Base-by-base conservation (phyloP, 2,888 invertebrate species). In the Drosophila trichaetosa region DNA sequence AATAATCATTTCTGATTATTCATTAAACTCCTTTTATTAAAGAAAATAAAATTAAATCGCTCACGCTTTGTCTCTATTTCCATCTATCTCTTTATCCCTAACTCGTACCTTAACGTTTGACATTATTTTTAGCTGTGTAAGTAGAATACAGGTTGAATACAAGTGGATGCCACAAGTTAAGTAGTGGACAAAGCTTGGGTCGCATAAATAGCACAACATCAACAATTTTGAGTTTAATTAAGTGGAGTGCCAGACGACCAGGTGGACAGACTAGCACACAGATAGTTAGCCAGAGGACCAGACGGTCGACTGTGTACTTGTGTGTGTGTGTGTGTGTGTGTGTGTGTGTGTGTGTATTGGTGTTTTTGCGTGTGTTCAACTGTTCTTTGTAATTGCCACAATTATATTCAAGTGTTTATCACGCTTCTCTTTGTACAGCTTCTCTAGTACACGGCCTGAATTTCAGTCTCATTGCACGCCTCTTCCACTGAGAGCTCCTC, bases 181-280 rank as follows among this genome's bases (percentile, higher is more conserved):
- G 62, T 38, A 56, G 63, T 48, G 34, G 33, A 21, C 49, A 65
- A 64, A 68, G 58, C 63, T 48, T 2, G 53, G 62, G 63, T 56
- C 56, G 54, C 62, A 81, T 67, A 76, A 78, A 75, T 84, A 72
- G 58, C 65, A 66, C 71, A 80, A 72, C 77, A 73, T 71, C 73
- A 83, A 86, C 78, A 79, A 71, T 75, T 85, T 83, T 68, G 53
- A 83, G 73, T 83, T 83, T 83, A 85, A 85, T 83, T 85, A 85
- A 80, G 73, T 72, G 74, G 73, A 80, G 78, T 80, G 75, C 62
- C 71, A 42, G 66, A 56, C 59, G 24, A 59, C 57, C 42, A 57
- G 57, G 42, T 57, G 40, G 31, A 57, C 31, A 40, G 46, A 31
- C 27, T 3, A 18, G 8, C 49, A 34, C 48, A 16, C 27, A 33